Evolutionary conservation across 1,140 invertebrate species (phyloP).

Genomic region (Drosophila burlai): DNA sequence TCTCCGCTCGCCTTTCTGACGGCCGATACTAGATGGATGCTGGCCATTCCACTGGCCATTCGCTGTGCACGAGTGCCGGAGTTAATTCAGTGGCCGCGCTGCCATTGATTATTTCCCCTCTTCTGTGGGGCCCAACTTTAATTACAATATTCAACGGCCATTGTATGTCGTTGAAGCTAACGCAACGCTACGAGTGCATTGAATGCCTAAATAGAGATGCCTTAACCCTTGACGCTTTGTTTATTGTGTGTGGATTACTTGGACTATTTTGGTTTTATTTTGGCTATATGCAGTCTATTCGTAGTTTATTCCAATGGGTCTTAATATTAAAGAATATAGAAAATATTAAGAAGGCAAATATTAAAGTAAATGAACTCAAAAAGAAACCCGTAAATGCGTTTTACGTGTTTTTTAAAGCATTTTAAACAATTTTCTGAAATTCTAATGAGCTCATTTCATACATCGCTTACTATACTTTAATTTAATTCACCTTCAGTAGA

Average conservation of each 20-base stretch:
- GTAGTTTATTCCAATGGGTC: too few species aligned
- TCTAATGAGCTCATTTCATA: neutral
- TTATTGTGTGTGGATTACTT: neutral
- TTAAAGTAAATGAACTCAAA: too few species aligned
- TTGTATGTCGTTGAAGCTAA: conserved; percentile 25
- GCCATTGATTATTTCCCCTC: conserved; percentile 68
- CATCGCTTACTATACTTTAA: neutral
- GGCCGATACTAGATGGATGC: conserved; percentile 43
- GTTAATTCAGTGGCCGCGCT: conserved; percentile 69
- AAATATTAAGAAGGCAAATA: neutral
- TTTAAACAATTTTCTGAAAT: too few species aligned
- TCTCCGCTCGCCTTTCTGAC: conserved; percentile 10
- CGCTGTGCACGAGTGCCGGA: conserved; percentile 47
- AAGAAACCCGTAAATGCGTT: too few species aligned
- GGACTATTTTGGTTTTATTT: neutral
- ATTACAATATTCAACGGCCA: conserved; percentile 54
- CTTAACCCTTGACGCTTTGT: conserved; percentile 10
- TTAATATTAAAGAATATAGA: neutral
- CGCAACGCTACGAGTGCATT: conserved; percentile 7
- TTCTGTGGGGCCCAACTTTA: conserved; percentile 43
- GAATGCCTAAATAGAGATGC: conserved; percentile 22
- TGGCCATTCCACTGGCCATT: conserved; percentile 29
- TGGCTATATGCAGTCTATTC: neutral
- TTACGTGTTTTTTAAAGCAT: too few species aligned
- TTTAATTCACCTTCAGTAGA: neutral